These are phyloP conservation scores for Esox niger DNA, from an alignment of 2,113 vertebrate species.

Conservation along the genomic window DNA sequence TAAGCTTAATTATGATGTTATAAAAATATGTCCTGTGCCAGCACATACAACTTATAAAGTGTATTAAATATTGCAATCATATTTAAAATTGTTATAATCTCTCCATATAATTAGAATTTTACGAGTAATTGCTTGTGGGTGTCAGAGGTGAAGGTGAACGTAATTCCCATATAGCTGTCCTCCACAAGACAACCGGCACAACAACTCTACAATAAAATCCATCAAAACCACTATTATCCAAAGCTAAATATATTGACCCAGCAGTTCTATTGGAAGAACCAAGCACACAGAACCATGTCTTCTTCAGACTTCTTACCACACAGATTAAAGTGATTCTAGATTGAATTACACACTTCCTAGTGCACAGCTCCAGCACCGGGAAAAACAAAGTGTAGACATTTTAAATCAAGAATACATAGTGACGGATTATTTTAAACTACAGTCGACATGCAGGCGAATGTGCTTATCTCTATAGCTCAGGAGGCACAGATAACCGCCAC, in stretches of 20 bases:
- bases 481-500: too few relatives aligned
- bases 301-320: slow-evolving; percentile 15
- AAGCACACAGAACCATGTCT: slow-evolving; percentile 18
- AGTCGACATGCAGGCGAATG: too few relatives aligned
- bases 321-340: slow-evolving; percentile 22
- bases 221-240: slow-evolving; percentile 37
- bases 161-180: slow-evolving; percentile 70
- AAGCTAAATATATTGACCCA: slow-evolving; percentile 36
- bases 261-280: slow-evolving; percentile 36
- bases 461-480: too few relatives aligned
- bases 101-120: slow-evolving; percentile 79
- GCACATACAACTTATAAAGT: slow-evolving; percentile 80
- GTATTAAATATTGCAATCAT: slow-evolving; percentile 82
- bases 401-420: neutral
- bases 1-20: slow-evolving; percentile 79
- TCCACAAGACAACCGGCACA: slow-evolving; percentile 62
- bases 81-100: slow-evolving; percentile 79
- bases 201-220: slow-evolving; percentile 28
- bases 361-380: neutral
- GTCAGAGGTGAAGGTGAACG: slow-evolving; percentile 78
- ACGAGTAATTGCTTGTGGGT: slow-evolving; percentile 72
- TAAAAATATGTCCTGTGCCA: slow-evolving; percentile 60
- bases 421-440: neutral
- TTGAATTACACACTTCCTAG: slow-evolving; percentile 21
- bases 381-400: slow-evolving; percentile 8